Base-by-base conservation (phyloP, 1,140 invertebrate genomes). In the Zaprionus camerounensis region DNA sequence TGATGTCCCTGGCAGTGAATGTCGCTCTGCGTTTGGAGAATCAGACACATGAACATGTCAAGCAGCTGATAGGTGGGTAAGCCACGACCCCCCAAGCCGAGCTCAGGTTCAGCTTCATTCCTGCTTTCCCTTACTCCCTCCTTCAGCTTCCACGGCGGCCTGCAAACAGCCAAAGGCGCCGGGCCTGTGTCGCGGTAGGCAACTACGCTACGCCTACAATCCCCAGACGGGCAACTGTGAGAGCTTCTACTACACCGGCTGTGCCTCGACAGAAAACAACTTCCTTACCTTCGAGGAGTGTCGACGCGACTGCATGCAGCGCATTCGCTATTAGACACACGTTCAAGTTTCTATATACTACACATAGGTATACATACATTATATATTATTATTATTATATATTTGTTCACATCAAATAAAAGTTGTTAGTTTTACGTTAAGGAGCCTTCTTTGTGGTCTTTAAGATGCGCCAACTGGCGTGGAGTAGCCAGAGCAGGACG, bases 261-360 rank as follows among this genome's bases (percentile, higher is more conserved):
- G 91, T 11, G 84, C 64, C 24, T 80, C 86, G 2, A 92, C 84
- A 31, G 71, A 81, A 11, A 92, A 92, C 24, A 91, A 92, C 69
- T 92, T 92, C 15, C 65, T 92, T 7, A 92, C 91, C 76, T 92
- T 69, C 46, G 91, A 92, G 63, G 91, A 92, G 57, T 92, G 91
- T 49, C 84, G 91, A n/a, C 75, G 91, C 22, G 91, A 92, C 36
- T 91, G 91, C 70, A 92, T 92, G 87, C 87, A 75, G 26, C 78
- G 76, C 5, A 56, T 78, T 26, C 85, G 85, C 36, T 90, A 90
- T 49, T 90, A 63, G 55, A 51, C 46, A 20, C 3, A 51, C 20
- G 20, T 13, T 20, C 12, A 11, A 20, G 20, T 24, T 22, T 51
- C 17, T 13, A 51, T 20, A 46, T 51, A 20, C 9, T 20, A 24